These are phyloP conservation scores for Dromius quadrimaculatus DNA, from an alignment of 2,888 invertebrate genomes.

Conservation along the genomic window DNA sequence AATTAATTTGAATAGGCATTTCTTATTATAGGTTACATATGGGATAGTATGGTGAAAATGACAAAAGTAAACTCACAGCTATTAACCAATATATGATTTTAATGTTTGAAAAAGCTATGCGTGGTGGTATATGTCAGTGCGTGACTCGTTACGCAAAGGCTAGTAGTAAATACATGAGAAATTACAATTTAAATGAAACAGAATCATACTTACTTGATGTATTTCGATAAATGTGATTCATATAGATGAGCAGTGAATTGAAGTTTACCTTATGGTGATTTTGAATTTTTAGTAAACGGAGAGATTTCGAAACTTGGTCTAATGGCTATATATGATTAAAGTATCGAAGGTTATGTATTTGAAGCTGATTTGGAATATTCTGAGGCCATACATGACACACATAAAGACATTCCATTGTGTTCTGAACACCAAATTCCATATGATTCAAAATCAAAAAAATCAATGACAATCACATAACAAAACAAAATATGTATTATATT, in stretches of 20 bases:
- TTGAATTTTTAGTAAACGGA: slow-evolving; percentile 55
- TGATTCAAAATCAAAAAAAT: slow-evolving; percentile 54
- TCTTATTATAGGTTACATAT: slow-evolving; percentile 55
- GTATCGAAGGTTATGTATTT: slow-evolving; percentile 57
- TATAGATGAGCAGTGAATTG: slow-evolving; percentile 57
- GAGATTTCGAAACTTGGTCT: not conserved
- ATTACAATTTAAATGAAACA: slow-evolving; percentile 57
- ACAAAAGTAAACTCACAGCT: slow-evolving; percentile 59
- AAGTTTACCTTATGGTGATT: slow-evolving; percentile 57
- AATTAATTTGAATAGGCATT: too few relatives aligned
- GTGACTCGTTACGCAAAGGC: slow-evolving; percentile 57
- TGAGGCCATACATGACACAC: slow-evolving; percentile 56
- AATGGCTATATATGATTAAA: not conserved
- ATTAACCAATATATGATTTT: slow-evolving; percentile 58
- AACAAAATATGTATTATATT: slow-evolving; percentile 61
- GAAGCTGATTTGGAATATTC: slow-evolving; percentile 59
- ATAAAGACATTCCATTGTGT: slow-evolving; percentile 60
- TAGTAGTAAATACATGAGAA: slow-evolving; percentile 59
- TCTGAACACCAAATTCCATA: slow-evolving; percentile 55
- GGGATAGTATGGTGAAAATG: slow-evolving; percentile 61
- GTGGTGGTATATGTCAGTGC: slow-evolving; percentile 59
- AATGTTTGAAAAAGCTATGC: slow-evolving; percentile 58
- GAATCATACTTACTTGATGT: slow-evolving; percentile 57
- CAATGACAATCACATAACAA: slow-evolving; percentile 56
- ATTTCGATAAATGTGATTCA: slow-evolving; percentile 59